Conservation (phyloP, 1,140 invertebrate species). For the Battus philenor region DNA sequence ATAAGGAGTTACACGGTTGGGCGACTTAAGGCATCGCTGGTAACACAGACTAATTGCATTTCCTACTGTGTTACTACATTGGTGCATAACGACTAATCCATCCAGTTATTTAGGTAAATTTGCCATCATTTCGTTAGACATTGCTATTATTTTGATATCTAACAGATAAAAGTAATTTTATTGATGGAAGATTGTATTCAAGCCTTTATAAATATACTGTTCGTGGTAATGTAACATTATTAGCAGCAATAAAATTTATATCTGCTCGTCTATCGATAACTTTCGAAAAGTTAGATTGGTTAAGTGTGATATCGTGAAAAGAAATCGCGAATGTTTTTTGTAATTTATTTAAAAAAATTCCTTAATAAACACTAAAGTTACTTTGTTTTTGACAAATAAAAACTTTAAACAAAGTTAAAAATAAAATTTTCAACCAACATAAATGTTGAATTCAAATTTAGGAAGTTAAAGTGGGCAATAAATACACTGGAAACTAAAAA, state of each 20-base stretch:
- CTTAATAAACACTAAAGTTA: too few species aligned
- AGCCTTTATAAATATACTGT: conserved; percentile 6
- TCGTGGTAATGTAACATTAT: conserved; percentile 11
- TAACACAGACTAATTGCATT: conserved; percentile 65
- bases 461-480: background rate
- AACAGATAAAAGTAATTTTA: conserved; percentile 14
- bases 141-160: conserved; percentile 15
- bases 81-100: conserved; percentile 49
- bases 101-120: conserved; percentile 28
- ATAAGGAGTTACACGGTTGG: conserved; percentile 69
- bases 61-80: conserved; percentile 66
- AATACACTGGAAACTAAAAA: background rate
- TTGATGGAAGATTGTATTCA: conserved; percentile 16
- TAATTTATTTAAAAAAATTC: too few species aligned
- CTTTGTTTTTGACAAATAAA: too few species aligned
- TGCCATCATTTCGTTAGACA: conserved; percentile 22
- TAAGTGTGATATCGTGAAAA: conserved; percentile 1
- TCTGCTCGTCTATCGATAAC: conserved; percentile 8
- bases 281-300: conserved; percentile 3
- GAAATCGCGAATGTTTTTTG: background rate
- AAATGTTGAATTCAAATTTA: background rate
- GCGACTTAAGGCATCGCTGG: conserved; percentile 57
- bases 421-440: too few species aligned
- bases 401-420: too few species aligned
- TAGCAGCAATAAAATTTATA: conserved; percentile 13